Base-by-base conservation (phyloP, 2,888 invertebrate species). In the Drosophila nr. medialis region DNA sequence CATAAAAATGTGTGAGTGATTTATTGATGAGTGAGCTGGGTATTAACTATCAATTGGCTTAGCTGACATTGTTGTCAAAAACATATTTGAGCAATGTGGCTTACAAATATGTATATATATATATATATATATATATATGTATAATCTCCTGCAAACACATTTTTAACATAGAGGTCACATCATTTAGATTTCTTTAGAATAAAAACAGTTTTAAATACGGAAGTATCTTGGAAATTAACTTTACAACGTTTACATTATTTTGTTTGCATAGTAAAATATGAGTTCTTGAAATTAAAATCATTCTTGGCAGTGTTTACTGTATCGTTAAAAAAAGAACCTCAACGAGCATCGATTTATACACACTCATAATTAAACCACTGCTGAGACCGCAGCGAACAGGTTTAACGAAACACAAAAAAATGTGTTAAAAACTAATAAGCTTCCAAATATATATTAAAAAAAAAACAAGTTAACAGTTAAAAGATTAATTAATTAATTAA, bases 31-130 rank as follows among this genome's bases (percentile, higher is more conserved):
- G 10, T 11, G 40, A n/a, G 24, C 27, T 60, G 45, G 50, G 54
- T 27, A 51, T 63, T 55, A 51, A 21, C 68, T 59, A 27, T 55
- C 21, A 49, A 50, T 34, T 55, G 51, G 13, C 15, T 38, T 40
- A 21, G 24, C 40, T 68, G 49, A 54, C 62, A 59, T 15, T 64
- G 58, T 62, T 34, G 21, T 18, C 56, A 64, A 70, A 64, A 30
- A 73, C 36, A 48, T 45, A 34, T 63, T 63, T 42, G 4, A 55
- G n/a, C 21, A 45, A 24, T 24, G 45, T 15, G 21, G 15, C 15
- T 45, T 24, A 45, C 7, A 45, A n/a, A 40, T 10, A 32, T 32
- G 4, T 32, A 32, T 32, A 2, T 4, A 40, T 4, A 32, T 30
- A 2, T 30, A 30, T 30, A 32, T n/a, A 38, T 1, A 1, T 38